Conservation (phyloP, 2,797 vertebrate species). For the Sarcophilus harrisii region DNA sequence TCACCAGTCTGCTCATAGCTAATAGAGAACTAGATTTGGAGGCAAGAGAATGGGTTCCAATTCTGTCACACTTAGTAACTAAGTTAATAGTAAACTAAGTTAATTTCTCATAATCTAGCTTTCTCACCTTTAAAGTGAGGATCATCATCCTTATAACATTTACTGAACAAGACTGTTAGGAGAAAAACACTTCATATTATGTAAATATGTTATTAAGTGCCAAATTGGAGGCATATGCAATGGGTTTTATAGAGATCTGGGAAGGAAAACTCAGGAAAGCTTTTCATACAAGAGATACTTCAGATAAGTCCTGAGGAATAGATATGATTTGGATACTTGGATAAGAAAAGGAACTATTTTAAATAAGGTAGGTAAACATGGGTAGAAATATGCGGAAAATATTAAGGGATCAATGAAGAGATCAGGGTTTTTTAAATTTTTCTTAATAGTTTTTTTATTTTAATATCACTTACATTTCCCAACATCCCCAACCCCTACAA, state of each 20-base stretch:
- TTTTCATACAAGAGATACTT: constrained; percentile 4
- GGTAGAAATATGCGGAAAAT: neutral
- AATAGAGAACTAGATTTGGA: neutral
- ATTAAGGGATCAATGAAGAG: neutral
- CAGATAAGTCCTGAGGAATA: neutral
- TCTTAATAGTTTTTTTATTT: neutral
- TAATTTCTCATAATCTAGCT: neutral
- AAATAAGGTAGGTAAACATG: neutral
- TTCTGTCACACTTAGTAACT: neutral
- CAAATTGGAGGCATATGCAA: neutral
- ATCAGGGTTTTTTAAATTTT: neutral
- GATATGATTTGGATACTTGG: constrained; percentile 1
- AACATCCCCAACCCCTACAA: neutral
- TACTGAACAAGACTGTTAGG: neutral
- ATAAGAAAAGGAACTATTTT: neutral
- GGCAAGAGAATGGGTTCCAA: neutral
- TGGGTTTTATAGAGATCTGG: neutral
- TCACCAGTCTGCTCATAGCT: neutral
- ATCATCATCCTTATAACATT: neutral
- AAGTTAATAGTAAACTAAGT: neutral
- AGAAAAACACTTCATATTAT: too few species aligned
- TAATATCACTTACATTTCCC: neutral
- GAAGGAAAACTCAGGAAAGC: constrained; percentile 14
- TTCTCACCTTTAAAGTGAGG: neutral
- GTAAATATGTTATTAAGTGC: constrained; percentile 10